Base-by-base conservation (phyloP, 1,140 invertebrate genomes). In the Psix sp. region DNA sequence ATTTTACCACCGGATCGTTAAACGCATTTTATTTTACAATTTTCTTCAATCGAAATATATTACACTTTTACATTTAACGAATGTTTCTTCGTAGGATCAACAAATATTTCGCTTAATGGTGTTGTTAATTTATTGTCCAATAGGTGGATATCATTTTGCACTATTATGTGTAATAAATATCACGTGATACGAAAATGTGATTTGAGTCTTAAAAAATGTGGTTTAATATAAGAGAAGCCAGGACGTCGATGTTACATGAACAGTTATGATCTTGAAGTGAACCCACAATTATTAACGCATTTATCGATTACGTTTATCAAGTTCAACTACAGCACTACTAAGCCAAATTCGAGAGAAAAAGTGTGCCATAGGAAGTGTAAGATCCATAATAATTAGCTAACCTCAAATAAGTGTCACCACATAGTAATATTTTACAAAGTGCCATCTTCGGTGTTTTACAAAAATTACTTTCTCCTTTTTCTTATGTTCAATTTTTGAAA, bases 271-370 rank as follows among this genome's bases (percentile, higher is more conserved):
- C 6, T 29, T 39, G 3, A 21, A 3, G 51, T 5, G 7, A 71
- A 63, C 57, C 45, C 4, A 56, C 67, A 71, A 71, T 71, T 71
- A 71, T 56, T 36, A 16, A 17, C 39, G 43, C 57, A 62, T 49
- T 63, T 51, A 54, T 54, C 66, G 60, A 51, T 51, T 39, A 56
- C 46, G 3, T 56, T 35, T 16, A 57, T 62, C 49, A 43, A 29
- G 51, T 49, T 33, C 48, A 36, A 74, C 24, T 63, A 57, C 63
- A 63, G 7, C n/a, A 33, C 21, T 54, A 18, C 16, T 65, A 62
- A 48, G 56, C 71, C 62, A 67, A 56, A 74, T 74, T 66, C 51
- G 7, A 38, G 35, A 16, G 54, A 66, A 72, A 54, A 72, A 60
- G 62, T 73, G 20, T 72, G 68, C 16, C 68, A 63, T 51, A 31